These are phyloP conservation scores for Chaetorhynchus papuensis DNA, from an alignment of 2,113 vertebrate species.

Conservation along the genomic window DNA sequence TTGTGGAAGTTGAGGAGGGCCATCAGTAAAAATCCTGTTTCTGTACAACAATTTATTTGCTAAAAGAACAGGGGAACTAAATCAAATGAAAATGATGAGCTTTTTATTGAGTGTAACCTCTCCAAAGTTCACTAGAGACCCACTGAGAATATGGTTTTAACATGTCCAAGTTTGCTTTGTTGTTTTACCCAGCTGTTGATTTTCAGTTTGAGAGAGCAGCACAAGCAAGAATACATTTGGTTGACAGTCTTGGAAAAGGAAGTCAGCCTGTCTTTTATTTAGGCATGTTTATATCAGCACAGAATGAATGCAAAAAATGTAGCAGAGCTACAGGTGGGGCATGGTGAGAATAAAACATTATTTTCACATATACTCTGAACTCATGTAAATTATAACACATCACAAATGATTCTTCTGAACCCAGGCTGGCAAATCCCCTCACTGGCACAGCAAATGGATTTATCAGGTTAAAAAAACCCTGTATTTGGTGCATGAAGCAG, in stretches of 20 bases:
- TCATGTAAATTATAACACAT: neutral
- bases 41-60: neutral
- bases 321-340: neutral
- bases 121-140: neutral
- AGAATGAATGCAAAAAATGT: neutral
- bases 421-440: neutral
- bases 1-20: neutral
- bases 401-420: neutral
- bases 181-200: neutral
- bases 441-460: neutral
- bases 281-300: neutral
- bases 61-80: neutral
- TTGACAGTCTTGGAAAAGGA: neutral
- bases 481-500: neutral
- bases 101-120: neutral
- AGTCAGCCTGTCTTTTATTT: neutral
- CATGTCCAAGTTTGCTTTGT: neutral
- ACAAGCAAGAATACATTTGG: neutral
- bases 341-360: neutral
- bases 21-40: neutral
- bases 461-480: neutral
- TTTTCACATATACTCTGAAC: neutral
- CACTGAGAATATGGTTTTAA: neutral
- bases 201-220: neutral
- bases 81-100: neutral